Base-by-base conservation (phyloP, 2,888 invertebrate species). In the Agonopterix subpropinquella region DNA sequence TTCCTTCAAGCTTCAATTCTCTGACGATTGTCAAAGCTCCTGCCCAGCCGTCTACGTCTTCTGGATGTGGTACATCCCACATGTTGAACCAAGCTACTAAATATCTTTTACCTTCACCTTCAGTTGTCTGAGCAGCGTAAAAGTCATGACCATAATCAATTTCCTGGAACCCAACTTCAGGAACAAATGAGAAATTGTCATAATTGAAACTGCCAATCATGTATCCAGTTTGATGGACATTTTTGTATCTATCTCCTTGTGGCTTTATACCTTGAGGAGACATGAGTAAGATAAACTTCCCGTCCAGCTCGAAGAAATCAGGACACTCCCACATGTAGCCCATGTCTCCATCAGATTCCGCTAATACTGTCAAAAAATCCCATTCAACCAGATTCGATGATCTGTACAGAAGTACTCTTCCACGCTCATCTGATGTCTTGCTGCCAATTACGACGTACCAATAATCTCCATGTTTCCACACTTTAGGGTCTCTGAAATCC, bases 301-400 rank as follows among this genome's bases (percentile, higher is more conserved):
- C 84, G 36, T 78, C 69, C 3, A 89, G 59, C 53, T 88, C 80
- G 36, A 89, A 89, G 50, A 89, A 83, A 54, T 89, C 89, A 0
- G 90, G 90, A 53, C 90, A 90, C 56, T 90, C 90, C 86, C 88
- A 90, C 86, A 89, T 88, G 48, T 82, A 87, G 1, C 83, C 83
- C 58, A 78, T 55, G 11, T 72, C 70, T 10, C 77, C 80, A 2
- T 73, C 61, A 1, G 87, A 80, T 59, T 85, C 83, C 37, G 67
- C 86, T 2, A 89, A 50, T 8, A 81, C 72, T 5, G 59, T 69
- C 42, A 87, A 58, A 44, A 76, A 86, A 43, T 82, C 80, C 89
- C 89, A 89, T 9, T 54, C 62, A 41, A 65, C 64, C 58, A 89
- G 55, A 56, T 89, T 77, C 8, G 49, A 45, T 1, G 89, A 89